A percentile compares a stretch with the other conserved stretches of the same genome.
phyloP scores from a whole-genome alignment of 2,888 invertebrate species.

The Diarsia mendica region DNA sequence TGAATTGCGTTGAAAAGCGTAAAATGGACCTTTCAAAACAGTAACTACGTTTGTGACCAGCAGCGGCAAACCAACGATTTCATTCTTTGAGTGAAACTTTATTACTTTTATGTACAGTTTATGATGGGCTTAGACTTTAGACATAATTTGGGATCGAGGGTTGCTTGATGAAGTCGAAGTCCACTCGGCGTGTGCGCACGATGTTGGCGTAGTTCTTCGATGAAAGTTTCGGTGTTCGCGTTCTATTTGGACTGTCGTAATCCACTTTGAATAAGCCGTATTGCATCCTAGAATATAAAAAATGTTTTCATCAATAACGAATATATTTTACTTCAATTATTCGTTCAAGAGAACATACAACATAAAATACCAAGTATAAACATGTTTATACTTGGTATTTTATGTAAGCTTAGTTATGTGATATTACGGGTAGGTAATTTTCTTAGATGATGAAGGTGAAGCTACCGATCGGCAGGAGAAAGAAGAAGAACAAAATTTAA shows the following conservation, averaged over 20 bases:
- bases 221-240: constrained; percentile 85
- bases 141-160: constrained; percentile 15
- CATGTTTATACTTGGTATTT: neutral
- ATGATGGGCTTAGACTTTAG: neutral
- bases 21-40: too few relatives aligned
- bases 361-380: too few relatives aligned
- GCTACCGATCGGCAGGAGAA: neutral
- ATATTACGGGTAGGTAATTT: neutral
- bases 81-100: neutral
- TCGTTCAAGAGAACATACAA: neutral
- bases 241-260: constrained; percentile 80
- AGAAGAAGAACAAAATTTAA: neutral
- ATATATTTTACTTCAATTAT: neutral
- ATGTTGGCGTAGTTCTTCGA: constrained; percentile 83
- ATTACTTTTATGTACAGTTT: neutral
- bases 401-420: neutral
- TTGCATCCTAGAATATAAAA: constrained; percentile 77
- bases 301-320: neutral
- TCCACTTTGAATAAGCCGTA: constrained; percentile 88
- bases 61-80: neutral
- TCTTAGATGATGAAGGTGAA: neutral
- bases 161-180: constrained; percentile 79
- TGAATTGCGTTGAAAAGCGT: too few relatives aligned
- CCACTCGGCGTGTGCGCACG: constrained; percentile 77
- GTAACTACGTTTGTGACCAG: too few relatives aligned